A percentile compares a stretch with the other conserved stretches of the same genome.
phyloP scores from a whole-genome alignment of 1,140 invertebrate species.

The Vollenhovia emeryi region DNA sequence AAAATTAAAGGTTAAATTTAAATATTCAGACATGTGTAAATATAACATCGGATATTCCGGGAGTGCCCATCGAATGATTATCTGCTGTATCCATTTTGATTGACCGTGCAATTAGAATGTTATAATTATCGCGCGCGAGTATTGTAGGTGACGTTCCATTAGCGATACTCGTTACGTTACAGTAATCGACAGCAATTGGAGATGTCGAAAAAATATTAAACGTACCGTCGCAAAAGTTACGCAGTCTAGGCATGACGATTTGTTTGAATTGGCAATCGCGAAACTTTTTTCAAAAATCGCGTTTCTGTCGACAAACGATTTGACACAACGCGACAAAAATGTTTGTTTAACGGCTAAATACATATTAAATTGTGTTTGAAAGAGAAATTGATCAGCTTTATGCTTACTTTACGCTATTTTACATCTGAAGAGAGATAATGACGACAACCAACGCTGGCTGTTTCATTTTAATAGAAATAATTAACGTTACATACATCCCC shows the following conservation, averaged over 20 bases:
- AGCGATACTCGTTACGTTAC: constrained; percentile 11
- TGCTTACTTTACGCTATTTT: background rate
- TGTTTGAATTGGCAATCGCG: background rate
- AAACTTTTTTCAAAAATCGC: background rate
- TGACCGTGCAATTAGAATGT: constrained; percentile 9
- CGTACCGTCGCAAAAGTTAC: background rate
- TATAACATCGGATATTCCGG: background rate
- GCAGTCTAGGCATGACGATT: background rate
- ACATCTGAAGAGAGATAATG: background rate
- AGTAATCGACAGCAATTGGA: background rate
- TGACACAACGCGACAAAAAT: background rate
- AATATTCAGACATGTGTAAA: background rate
- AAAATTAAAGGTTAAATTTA: background rate
- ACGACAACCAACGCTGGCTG: background rate
- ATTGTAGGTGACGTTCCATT: constrained; percentile 19
- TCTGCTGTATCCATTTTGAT: constrained; percentile 3
- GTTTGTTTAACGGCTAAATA: background rate
- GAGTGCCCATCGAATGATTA: background rate
- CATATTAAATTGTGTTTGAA: background rate
- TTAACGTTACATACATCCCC: background rate
- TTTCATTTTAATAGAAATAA: background rate
- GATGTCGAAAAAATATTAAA: background rate
- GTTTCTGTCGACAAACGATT: background rate
- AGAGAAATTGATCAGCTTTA: background rate
- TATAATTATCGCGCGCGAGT: background rate